Conservation (phyloP, 2,888 invertebrate genomes). For the Aleiodes testaceus region DNA sequence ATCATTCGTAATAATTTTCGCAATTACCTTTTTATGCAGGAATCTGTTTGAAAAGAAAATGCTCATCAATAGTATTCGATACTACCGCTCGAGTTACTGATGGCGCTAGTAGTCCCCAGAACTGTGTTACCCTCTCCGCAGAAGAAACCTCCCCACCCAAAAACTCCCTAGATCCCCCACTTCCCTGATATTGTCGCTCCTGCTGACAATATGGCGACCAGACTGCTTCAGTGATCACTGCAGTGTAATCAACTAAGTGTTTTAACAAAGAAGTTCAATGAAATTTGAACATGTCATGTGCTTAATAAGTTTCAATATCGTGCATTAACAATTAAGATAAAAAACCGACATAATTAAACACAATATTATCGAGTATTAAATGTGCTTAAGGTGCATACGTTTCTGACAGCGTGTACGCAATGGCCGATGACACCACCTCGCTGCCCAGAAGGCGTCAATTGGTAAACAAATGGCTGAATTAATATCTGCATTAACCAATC, state of each 20-base stretch:
- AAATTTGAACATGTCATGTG: conserved; percentile 58
- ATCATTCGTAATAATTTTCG: too few species aligned
- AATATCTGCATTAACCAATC: conserved; percentile 24
- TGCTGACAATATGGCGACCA: conserved; percentile 39
- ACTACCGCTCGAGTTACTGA: too few species aligned
- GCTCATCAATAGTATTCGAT: too few species aligned
- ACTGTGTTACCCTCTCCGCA: too few species aligned
- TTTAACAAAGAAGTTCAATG: conserved; percentile 22
- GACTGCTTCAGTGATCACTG: conserved; percentile 45
- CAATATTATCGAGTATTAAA: conserved; percentile 45
- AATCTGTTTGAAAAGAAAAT: too few species aligned
- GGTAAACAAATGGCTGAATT: conserved; percentile 65
- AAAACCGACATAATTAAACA: conserved; percentile 1
- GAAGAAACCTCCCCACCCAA: not conserved
- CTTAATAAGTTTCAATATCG: conserved; percentile 47
- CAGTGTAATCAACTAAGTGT: conserved; percentile 31
- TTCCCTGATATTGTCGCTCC: not conserved
- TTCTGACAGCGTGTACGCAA: conserved; percentile 67
- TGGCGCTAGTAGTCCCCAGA: too few species aligned
- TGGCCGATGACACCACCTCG: conserved; percentile 69
- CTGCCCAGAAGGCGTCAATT: conserved; percentile 70
- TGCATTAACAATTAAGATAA: not conserved
- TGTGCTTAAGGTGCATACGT: conserved; percentile 66
- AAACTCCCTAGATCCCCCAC: not conserved
- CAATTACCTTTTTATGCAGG: too few species aligned